These are phyloP conservation scores for Tromatobia lineatoria DNA, from an alignment of 2,888 invertebrate species.

Conservation along the genomic window DNA sequence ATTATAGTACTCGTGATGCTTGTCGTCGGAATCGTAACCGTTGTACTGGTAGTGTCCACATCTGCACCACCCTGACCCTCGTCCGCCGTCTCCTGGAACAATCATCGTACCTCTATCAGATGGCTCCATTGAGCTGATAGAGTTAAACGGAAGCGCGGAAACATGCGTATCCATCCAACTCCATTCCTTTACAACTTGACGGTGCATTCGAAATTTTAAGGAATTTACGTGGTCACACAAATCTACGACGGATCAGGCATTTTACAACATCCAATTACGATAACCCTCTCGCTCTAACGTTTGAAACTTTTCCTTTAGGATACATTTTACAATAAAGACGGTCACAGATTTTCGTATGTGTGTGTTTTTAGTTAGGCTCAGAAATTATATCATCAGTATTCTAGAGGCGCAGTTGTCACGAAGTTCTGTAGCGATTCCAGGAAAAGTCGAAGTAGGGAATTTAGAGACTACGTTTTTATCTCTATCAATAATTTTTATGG, in stretches of 20 bases:
- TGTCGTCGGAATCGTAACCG: conserved; percentile 78
- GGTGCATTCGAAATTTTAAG: not conserved
- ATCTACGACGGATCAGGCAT: conserved; percentile 39
- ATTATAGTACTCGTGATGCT: conserved; percentile 72
- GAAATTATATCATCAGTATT: too few relatives aligned
- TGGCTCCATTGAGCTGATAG: conserved; percentile 80
- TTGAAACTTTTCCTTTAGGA: not conserved
- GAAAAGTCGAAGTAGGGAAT: too few relatives aligned
- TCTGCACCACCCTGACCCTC: conserved; percentile 89
- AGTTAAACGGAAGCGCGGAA: conserved; percentile 63
- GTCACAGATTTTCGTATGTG: too few relatives aligned
- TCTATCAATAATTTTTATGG: too few relatives aligned
- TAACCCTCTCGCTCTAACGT: conserved; percentile 5
- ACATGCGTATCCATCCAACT: conserved; percentile 35
- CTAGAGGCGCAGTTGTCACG: too few relatives aligned
- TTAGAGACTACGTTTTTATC: too few relatives aligned
- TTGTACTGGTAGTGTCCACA: conserved; percentile 80
- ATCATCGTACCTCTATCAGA: conserved; percentile 84
- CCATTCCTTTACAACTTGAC: conserved; percentile 16
- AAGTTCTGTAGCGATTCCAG: too few relatives aligned
- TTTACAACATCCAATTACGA: conserved; percentile 19
- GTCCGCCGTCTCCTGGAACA: conserved; percentile 92
- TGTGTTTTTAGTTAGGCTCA: too few relatives aligned
- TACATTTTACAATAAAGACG: too few relatives aligned
- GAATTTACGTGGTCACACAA: not conserved